Conservation (phyloP, 1,140 invertebrate species). For the Drosophila fuyamai region DNA sequence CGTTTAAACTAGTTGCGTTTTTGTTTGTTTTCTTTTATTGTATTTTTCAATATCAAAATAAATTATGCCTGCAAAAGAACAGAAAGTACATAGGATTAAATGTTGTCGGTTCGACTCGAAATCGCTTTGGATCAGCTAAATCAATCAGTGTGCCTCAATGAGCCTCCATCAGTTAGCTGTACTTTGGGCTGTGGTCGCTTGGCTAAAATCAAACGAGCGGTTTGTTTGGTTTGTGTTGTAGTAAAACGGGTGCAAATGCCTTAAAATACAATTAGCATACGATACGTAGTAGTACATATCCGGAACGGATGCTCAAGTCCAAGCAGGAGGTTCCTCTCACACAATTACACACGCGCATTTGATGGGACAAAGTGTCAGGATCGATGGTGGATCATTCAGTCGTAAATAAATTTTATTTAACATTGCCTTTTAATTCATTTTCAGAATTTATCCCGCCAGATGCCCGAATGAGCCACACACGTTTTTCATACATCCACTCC, state of each 20-base stretch:
- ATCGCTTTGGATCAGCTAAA: constrained; percentile 22
- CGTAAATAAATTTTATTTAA: neutral
- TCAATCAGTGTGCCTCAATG: constrained; percentile 40
- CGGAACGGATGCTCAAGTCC: neutral
- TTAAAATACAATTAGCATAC: constrained; percentile 60
- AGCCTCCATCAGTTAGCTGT: constrained; percentile 19
- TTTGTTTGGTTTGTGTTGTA: constrained; percentile 60
- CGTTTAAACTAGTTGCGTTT: constrained; percentile 22
- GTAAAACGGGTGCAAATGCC: constrained; percentile 36
- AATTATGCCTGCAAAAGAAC: constrained; percentile 51
- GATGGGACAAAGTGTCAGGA: neutral
- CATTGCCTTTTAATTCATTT: constrained; percentile 14
- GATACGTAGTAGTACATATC: constrained; percentile 17
- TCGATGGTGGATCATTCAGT: neutral
- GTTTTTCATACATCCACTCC: constrained; percentile 28
- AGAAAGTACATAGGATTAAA: constrained; percentile 48
- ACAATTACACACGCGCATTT: constrained; percentile 10
- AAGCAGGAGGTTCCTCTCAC: neutral
- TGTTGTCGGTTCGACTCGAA: constrained; percentile 5
- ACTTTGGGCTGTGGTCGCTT: constrained; percentile 28
- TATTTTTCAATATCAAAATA: constrained; percentile 35
- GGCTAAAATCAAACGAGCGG: constrained; percentile 73
- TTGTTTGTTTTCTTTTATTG: constrained; percentile 36
- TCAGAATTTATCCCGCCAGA: constrained; percentile 20
- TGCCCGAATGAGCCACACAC: constrained; percentile 15